These are phyloP conservation scores for Andricus grossulariae DNA, from an alignment of 1,140 invertebrate genomes.

Conservation along the genomic window DNA sequence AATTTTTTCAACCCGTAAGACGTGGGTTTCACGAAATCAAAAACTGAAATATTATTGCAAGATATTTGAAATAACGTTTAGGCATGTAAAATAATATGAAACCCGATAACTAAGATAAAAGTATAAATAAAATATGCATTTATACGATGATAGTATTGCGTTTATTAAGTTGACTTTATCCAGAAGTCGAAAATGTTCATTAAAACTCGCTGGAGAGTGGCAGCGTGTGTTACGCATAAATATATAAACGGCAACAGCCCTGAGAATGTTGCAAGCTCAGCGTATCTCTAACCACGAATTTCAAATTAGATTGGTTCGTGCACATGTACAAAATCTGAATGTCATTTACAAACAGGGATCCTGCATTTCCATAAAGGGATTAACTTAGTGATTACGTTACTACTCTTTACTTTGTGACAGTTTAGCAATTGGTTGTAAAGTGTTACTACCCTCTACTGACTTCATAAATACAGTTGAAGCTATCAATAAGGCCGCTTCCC, in stretches of 20 bases:
- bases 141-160: too few relatives aligned
- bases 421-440: background rate
- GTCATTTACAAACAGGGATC: conserved; percentile 26
- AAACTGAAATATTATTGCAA: too few relatives aligned
- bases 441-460: background rate
- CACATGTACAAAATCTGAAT: conserved; percentile 21
- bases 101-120: too few relatives aligned
- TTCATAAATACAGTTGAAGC: too few relatives aligned
- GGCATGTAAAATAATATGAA: too few relatives aligned
- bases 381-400: conserved; percentile 16
- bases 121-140: too few relatives aligned
- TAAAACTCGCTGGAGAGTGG: background rate
- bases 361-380: conserved; percentile 18
- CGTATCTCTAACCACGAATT: conserved; percentile 23
- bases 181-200: background rate
- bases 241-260: background rate
- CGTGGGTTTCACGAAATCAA: too few relatives aligned
- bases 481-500: too few relatives aligned
- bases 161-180: background rate
- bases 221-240: background rate
- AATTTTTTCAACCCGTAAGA: too few relatives aligned
- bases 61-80: too few relatives aligned
- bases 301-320: conserved; percentile 26
- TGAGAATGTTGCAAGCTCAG: conserved; percentile 4
- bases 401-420: conserved; percentile 5